Base-by-base conservation (phyloP, 1,140 invertebrate species). In the Aphelinus certus region DNA sequence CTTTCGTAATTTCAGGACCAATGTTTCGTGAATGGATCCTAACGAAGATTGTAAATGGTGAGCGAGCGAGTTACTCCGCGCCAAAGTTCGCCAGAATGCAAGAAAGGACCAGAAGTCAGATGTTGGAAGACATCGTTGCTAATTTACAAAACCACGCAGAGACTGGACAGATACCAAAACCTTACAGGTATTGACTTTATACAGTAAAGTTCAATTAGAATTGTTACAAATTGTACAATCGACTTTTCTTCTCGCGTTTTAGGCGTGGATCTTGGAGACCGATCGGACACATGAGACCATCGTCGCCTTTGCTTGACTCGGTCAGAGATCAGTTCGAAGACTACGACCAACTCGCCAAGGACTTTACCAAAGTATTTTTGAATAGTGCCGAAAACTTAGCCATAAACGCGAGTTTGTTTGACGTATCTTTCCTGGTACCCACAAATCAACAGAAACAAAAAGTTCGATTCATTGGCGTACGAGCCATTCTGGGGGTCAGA, bases 31-130 rank as follows among this genome's bases (percentile, higher is more conserved):
- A 99, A 86, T 99, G 98, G 95, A 89, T 99, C 42, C 89, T 99
- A 3, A 98, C 97, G 2, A 99, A 99, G 88, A 95, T 99, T 63
- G 97, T 99, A 1, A 99, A 99, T 82, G 98, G 97, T 0, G 98
- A 99, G 85, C 90, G 97, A 73, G 97, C 97, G 0, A 97, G 95
- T 74, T 98, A 98, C 82, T 98, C 96, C 7, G 96, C 97, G 3
- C 96, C 97, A 0, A 98, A 98, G 87, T 99, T 99, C 85, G 96
- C 97, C 0, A 91, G 96, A 74, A 96, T 99, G 93, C 94, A 97
- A 84, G 96, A 97, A 82, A 88, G 96, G 67, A 98, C 96, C 0
- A 89, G 96, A 45, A 94, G 92, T 58, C 96, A 97, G 87, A 97
- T 98, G 96, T 88, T 97, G 42, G 96, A 97, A 85, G 96, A 98